A percentile compares a stretch with the other conserved stretches of the same genome.
phyloP scores from a whole-genome alignment of 2,113 vertebrate species.

The Octodon degus region DNA sequence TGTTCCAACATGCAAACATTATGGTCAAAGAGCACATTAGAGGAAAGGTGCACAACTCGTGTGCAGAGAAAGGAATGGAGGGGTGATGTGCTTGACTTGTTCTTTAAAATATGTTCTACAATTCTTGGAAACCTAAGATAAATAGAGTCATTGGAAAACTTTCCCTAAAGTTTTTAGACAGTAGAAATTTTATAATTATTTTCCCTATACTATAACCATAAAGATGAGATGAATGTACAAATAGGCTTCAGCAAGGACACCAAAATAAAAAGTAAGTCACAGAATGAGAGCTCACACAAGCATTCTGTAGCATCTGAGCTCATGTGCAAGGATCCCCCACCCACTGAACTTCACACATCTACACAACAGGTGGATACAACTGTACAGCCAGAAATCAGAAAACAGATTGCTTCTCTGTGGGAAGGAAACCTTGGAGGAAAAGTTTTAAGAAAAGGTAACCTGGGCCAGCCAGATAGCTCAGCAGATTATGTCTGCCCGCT shows the following conservation, averaged over 20 bases:
- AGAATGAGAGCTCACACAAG: not conserved
- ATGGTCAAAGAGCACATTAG: not conserved
- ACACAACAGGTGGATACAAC: conserved; percentile 45
- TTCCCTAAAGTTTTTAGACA: not conserved
- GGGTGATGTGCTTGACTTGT: not conserved
- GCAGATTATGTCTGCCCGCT: no score
- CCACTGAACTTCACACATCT: not conserved
- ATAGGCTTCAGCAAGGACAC: not conserved
- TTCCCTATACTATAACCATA: not conserved
- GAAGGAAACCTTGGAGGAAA: conserved; percentile 45
- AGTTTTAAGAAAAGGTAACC: conserved; percentile 50
- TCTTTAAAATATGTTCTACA: not conserved
- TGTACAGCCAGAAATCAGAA: conserved; percentile 38
- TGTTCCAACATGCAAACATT: not conserved
- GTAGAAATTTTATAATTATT: conserved; percentile 12
- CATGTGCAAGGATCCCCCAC: not conserved
- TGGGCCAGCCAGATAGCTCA: no score
- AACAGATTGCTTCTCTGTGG: conserved; percentile 56
- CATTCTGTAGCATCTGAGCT: not conserved
- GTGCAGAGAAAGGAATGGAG: not conserved
- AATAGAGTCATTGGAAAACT: not conserved
- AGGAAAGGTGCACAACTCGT: not conserved
- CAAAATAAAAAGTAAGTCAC: not conserved
- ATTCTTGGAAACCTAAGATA: not conserved
- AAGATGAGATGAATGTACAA: not conserved